Base-by-base conservation (phyloP, 2,113 vertebrate species). In the Electrona antarctica region DNA sequence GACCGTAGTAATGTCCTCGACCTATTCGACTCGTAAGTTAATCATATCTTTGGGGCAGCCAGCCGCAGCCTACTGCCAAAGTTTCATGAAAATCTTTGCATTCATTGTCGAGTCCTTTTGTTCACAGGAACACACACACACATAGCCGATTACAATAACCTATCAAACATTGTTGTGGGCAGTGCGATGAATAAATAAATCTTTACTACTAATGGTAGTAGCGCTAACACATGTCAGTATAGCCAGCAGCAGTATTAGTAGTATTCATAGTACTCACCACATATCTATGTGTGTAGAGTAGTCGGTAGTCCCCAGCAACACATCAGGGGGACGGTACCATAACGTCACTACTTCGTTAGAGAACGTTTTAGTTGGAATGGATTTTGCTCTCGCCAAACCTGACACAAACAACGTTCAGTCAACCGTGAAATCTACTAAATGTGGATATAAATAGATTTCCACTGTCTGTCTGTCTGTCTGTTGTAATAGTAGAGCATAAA, bases 241-340 rank as follows among this genome's bases (percentile, higher is more conserved):
- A 54, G 11, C 14, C 12, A 0, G 29, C n/a, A 12, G 28, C 13
- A 54, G 2, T 28, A 33, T 59, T 68, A 11, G 29, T 13, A 2
- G 12, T 14, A 8, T 21, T 28, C 50, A 14, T 11, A 52, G 33
- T 41, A 2, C 92, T 92, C 29, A 97, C 96, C 95, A 97, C 96
- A 97, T 97, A 90, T 97, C 96, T 60, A 97, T 97, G 88, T 95
- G 96, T 3, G 96, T 97, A 33, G 96, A 97, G 71, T 97, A 97
- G 77, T 97, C 95, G 0, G 95, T 96, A 85, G 95, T 96, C 73
- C 95, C 95, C 51, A 97, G 82, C 11, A 97, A 87, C 77, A 97
- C 95, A 83, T 97, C 96, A 0, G 96, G 96, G 0, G 96, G 95
- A 7, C 95, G 92, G 87, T 97, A 97, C 96, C 96, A 97, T 64